Percentiles rank a stretch among this genome's conserved stretches.
phyloP scores from a whole-genome alignment of 2,888 invertebrate genomes.

The Biston stratarius region DNA sequence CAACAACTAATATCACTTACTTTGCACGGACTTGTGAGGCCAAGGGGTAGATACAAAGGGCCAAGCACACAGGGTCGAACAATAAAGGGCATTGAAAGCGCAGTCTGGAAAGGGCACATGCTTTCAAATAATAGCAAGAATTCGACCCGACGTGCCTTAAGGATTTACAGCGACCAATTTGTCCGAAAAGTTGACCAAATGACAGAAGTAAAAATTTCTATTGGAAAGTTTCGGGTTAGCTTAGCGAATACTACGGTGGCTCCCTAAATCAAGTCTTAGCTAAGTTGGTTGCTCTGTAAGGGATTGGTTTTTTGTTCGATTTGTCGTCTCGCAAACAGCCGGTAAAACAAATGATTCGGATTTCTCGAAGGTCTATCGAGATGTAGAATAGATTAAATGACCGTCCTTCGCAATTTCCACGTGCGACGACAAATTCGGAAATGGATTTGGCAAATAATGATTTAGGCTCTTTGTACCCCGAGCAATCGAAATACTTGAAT shows the following conservation, averaged over 20 bases:
- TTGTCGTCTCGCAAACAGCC: slow-evolving; percentile 55
- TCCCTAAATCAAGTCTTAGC: neutral
- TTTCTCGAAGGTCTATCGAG: slow-evolving; percentile 40
- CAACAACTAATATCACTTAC: slow-evolving; percentile 37
- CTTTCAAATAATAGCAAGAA: slow-evolving; percentile 71
- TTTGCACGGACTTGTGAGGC: slow-evolving; percentile 44
- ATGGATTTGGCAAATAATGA: slow-evolving; percentile 32
- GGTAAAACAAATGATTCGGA: slow-evolving; percentile 58
- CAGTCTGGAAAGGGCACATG: slow-evolving; percentile 69
- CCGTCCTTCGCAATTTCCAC: slow-evolving; percentile 34
- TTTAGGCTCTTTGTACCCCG: slow-evolving; percentile 21
- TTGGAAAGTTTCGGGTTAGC: neutral
- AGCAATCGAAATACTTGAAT: slow-evolving; percentile 13
- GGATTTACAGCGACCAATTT: slow-evolving; percentile 49
- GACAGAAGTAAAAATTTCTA: neutral
- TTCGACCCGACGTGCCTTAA: slow-evolving; percentile 63
- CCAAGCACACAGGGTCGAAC: slow-evolving; percentile 60
- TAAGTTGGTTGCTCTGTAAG: slow-evolving; percentile 35
- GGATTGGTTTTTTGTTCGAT: slow-evolving; percentile 60
- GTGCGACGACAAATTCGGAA: slow-evolving; percentile 15
- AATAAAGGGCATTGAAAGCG: slow-evolving; percentile 67
- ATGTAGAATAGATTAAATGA: slow-evolving; percentile 39
- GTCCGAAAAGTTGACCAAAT: neutral
- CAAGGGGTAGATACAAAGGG: slow-evolving; percentile 62
- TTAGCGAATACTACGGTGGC: slow-evolving; percentile 1